A percentile compares a stretch with the other conserved stretches of the same genome.
Conservation (phyloP, 1,140 invertebrate genomes). For the Drosophila littoralis region DNA sequence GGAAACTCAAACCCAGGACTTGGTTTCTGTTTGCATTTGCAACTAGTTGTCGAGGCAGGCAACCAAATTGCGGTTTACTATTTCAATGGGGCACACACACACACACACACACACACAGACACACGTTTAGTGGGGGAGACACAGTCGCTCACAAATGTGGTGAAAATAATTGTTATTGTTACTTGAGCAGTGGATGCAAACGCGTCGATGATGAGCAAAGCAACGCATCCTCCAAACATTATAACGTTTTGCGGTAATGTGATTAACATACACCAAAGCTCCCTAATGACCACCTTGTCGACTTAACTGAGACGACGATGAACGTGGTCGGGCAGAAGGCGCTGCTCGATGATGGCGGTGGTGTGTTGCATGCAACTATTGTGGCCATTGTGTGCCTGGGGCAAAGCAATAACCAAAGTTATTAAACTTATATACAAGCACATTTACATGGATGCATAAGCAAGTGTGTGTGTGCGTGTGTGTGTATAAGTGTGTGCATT, state of each 20-base stretch:
- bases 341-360: neutral
- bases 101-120: constrained; percentile 5
- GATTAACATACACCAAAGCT: constrained; percentile 76
- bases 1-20: neutral
- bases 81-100: constrained; percentile 54
- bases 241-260: constrained; percentile 81
- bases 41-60: constrained; percentile 53
- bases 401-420: constrained; percentile 62
- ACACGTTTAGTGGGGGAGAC: neutral
- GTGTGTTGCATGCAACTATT: constrained; percentile 17
- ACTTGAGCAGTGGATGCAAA: constrained; percentile 55
- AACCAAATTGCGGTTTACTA: constrained; percentile 76
- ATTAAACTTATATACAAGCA: constrained; percentile 65
- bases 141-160: constrained; percentile 15
- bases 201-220: constrained; percentile 22
- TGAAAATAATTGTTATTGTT: constrained; percentile 81
- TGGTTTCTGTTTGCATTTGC: constrained; percentile 72
- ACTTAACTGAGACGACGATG: constrained; percentile 34
- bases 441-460: neutral
- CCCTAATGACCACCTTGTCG: constrained; percentile 72
- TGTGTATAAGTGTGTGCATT: constrained; percentile 45
- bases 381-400: constrained; percentile 13
- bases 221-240: constrained; percentile 64
- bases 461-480: neutral
- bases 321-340: neutral